These are phyloP conservation scores for Propithecus coquereli DNA, from an alignment of 2,113 vertebrate species.

Conservation along the genomic window DNA sequence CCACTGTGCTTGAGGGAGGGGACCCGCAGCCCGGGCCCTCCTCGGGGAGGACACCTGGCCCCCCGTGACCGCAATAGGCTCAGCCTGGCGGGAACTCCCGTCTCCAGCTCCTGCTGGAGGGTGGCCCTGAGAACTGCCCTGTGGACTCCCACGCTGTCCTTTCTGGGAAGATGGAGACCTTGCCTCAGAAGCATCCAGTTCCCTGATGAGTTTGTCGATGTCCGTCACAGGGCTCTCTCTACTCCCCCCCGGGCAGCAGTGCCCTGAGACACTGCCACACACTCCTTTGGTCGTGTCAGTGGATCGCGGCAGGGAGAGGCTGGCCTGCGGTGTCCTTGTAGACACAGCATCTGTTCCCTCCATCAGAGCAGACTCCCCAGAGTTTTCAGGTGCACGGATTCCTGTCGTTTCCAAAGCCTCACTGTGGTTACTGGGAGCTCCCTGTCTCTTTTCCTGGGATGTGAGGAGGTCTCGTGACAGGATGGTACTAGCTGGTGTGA, in stretches of 20 bases:
- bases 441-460: background rate
- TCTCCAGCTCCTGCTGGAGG: slow-evolving; percentile 41
- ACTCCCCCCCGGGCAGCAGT: background rate
- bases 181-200: slow-evolving; percentile 63
- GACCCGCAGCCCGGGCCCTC: slow-evolving; percentile 19
- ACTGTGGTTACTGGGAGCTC: background rate
- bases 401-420: background rate
- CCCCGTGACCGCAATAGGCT: background rate
- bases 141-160: background rate
- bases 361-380: background rate
- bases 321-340: background rate
- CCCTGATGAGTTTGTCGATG: slow-evolving; percentile 81
- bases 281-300: background rate
- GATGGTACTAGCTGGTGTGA: background rate
- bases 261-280: background rate
- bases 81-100: background rate
- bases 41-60: slow-evolving; percentile 48
- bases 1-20: slow-evolving; percentile 40
- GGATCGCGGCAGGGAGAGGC: background rate
- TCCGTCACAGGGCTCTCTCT: slow-evolving; percentile 74
- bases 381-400: rapidly evolving
- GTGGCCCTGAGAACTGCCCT: slow-evolving; percentile 50
- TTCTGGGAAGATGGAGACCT: rapidly evolving
- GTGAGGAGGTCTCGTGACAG: background rate
- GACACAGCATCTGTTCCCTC: background rate